Evolutionary conservation across 2,113 vertebrate species (phyloP).

Genomic region (Chionomys nivalis): DNA sequence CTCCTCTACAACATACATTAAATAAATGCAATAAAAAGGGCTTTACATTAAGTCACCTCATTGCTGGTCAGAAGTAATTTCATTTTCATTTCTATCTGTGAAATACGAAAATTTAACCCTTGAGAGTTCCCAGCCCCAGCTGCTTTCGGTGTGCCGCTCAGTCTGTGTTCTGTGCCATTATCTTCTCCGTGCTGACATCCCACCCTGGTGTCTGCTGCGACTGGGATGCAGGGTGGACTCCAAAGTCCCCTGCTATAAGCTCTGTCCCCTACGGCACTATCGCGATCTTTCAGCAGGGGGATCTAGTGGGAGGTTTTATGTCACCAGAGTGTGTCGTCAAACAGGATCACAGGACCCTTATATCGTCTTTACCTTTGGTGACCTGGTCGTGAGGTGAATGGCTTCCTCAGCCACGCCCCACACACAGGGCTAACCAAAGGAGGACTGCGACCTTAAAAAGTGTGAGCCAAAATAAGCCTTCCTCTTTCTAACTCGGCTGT

Average conservation of each 20-base stretch:
- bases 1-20: not conserved
- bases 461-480: not conserved
- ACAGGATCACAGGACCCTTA: not conserved
- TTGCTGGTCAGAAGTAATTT: not conserved
- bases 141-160: fast-evolving
- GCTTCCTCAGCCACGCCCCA: not conserved
- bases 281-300: not conserved
- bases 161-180: not conserved
- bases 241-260: not conserved
- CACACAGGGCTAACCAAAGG: not conserved
- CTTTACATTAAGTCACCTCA: constrained; percentile 43
- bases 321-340: too few species aligned
- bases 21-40: not conserved
- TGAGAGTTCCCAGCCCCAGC: not conserved
- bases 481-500: not conserved
- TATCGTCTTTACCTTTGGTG: not conserved
- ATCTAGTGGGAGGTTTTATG: not conserved
- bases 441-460: not conserved
- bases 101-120: not conserved
- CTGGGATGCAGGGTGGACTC: not conserved
- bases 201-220: not conserved
- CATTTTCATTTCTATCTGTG: not conserved
- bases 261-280: fast-evolving
- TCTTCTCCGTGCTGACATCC: not conserved
- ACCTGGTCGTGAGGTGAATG: not conserved